Conservation (phyloP, 2,113 vertebrate genomes). For the Cyprinodon brontotheroides region DNA sequence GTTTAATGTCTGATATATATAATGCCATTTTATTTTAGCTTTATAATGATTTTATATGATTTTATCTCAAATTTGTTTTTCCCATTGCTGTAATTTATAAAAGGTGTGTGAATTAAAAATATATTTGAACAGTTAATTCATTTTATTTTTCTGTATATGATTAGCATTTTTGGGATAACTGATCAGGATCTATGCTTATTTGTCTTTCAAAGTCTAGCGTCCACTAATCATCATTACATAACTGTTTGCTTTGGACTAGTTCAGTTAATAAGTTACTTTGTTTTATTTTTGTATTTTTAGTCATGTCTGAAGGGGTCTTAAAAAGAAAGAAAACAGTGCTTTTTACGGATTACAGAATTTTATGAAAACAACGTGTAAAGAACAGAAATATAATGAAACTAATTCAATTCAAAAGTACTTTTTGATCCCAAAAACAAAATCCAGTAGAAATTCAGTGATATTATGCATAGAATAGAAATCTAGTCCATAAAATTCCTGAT, state of each 20-base stretch:
- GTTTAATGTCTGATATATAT: too few relatives aligned
- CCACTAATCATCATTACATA: neutral
- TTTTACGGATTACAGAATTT: neutral
- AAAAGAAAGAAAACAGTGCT: neutral
- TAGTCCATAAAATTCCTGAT: neutral
- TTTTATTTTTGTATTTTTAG: neutral
- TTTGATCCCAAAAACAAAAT: neutral
- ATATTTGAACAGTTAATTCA: too few relatives aligned
- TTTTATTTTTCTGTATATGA: too few relatives aligned
- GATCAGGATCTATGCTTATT: too few relatives aligned
- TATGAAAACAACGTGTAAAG: conserved; percentile 3
- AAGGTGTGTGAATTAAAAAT: too few relatives aligned
- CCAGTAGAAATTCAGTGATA: neutral
- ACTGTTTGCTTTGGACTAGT: neutral
- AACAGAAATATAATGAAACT: conserved; percentile 37
- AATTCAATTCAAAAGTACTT: neutral
- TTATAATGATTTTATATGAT: too few relatives aligned
- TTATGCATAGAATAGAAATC: neutral
- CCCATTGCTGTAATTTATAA: too few relatives aligned
- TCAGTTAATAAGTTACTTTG: neutral
- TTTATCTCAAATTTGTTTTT: too few relatives aligned
- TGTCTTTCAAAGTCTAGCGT: too few relatives aligned
- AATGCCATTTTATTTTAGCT: too few relatives aligned
- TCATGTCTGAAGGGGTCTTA: neutral
- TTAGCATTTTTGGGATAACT: too few relatives aligned